These are phyloP conservation scores for Diarsia mendica DNA, from an alignment of 2,888 invertebrate genomes.

Conservation along the genomic window DNA sequence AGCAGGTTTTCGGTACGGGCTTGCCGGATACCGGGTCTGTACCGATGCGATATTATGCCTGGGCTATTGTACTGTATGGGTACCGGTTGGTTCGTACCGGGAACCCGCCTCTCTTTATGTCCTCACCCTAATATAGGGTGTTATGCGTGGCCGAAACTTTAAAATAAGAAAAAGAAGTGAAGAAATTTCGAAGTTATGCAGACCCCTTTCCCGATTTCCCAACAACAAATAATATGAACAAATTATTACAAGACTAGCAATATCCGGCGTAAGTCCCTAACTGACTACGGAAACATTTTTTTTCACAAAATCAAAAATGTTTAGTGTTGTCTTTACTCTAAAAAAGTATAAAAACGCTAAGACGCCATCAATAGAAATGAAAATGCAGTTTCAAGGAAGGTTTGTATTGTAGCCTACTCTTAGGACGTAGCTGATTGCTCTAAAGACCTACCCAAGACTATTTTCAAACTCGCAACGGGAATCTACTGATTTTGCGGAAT, in stretches of 20 bases:
- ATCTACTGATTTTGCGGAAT: not conserved
- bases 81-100: no score
- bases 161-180: no score
- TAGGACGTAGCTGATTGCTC: not conserved
- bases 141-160: no score
- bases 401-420: no score
- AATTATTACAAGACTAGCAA: not conserved
- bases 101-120: no score
- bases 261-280: not conserved
- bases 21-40: no score
- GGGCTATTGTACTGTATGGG: no score
- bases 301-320: not conserved
- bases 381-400: not conserved
- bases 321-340: not conserved
- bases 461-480: not conserved
- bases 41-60: no score
- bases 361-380: not conserved
- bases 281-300: constrained; percentile 22
- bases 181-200: no score
- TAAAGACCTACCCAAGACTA: not conserved
- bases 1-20: no score
- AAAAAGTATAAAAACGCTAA: not conserved
- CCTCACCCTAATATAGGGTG: no score
- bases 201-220: not conserved
- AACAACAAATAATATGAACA: not conserved